Evolutionary conservation across 2,797 vertebrate genomes (phyloP).

Genomic region (Tangara arthus): DNA sequence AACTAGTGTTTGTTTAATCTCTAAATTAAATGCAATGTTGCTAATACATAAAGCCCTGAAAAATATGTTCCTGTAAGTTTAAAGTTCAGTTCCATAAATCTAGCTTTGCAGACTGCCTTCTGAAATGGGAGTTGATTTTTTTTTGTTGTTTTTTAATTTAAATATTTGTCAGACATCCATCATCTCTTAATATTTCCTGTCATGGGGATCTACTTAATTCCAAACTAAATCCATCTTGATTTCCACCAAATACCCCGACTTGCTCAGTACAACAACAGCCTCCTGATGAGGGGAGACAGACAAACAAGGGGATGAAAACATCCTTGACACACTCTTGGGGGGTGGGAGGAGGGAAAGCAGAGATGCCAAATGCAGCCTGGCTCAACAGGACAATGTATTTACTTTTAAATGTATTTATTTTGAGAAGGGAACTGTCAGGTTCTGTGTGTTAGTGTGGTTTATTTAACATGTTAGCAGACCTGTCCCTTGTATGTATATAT

Average conservation of each 20-base stretch:
- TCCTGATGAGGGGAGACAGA: background rate
- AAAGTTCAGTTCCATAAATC: constrained; percentile 57
- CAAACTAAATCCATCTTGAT: constrained; percentile 29
- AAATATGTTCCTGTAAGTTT: constrained; percentile 45
- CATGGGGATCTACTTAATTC: constrained; percentile 1
- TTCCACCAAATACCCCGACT: background rate
- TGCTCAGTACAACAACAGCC: background rate
- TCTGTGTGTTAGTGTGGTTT: background rate
- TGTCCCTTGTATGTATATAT: background rate
- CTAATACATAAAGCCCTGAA: constrained; percentile 42
- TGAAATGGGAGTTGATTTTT: constrained; percentile 28
- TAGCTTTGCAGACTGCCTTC: background rate
- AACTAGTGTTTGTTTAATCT: constrained; percentile 44
- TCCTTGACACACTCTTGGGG: background rate
- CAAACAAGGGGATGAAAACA: background rate
- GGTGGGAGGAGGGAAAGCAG: background rate
- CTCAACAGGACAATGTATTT: background rate
- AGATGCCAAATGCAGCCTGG: background rate
- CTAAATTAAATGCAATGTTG: constrained; percentile 43
- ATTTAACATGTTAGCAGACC: background rate
- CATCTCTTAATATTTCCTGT: constrained; percentile 46
- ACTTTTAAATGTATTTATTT: background rate
- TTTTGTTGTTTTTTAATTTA: background rate
- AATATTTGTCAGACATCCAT: constrained; percentile 53
- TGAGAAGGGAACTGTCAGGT: background rate